Evolutionary conservation across 2,888 invertebrate species (phyloP), one percentile per base, ranked within the genome.

Genomic region (Ichneumoninae sp.): DNA sequence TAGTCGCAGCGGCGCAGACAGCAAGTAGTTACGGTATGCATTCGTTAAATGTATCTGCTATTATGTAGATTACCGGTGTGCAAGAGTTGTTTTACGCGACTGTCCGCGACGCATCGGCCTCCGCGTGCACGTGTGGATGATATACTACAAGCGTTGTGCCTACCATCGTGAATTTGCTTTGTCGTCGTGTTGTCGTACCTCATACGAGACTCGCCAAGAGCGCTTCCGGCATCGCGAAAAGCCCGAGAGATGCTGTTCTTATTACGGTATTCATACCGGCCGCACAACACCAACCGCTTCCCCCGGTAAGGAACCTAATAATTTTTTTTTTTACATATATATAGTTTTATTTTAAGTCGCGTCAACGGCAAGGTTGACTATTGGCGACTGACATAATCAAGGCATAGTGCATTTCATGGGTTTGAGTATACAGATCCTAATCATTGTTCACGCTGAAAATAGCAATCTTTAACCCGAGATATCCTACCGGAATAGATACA

Each of bases 51-150:
- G 68, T 69, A 69, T 68, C 65, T 77, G 76, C 73, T 71, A 80
- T 76, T 71, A 83, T 76, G 83, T 54, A 73, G 77, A 81, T 83
- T 73, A 77, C 76, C 71, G 73, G 60, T 73, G 71, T 81, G 60
- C 73, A 63, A 73, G 76, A 83, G 76, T 73, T 81, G 73, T 69
- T 77, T 77, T 68, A 73, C 69, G 76, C 76, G 66, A 40, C 52
- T 63, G 68, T 63, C 70, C 54, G 66, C 40, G 65, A 63, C 68
- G 13, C 44, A 50, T 65, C 44, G 60, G 68, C 68, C 75, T 36
- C 50, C 19, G 40, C 22, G 22, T 33, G 76, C 36, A 71, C 81
- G 77, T 19, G 68, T 40, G 33, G 68, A 81, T 81, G 26, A 84
- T 74, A 78, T 65, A 81, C 60, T 44, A 19, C 69, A 69, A 54